These are phyloP conservation scores for Spheniscus mendiculus DNA, from an alignment of 2,113 vertebrate species.

Conservation along the genomic window DNA sequence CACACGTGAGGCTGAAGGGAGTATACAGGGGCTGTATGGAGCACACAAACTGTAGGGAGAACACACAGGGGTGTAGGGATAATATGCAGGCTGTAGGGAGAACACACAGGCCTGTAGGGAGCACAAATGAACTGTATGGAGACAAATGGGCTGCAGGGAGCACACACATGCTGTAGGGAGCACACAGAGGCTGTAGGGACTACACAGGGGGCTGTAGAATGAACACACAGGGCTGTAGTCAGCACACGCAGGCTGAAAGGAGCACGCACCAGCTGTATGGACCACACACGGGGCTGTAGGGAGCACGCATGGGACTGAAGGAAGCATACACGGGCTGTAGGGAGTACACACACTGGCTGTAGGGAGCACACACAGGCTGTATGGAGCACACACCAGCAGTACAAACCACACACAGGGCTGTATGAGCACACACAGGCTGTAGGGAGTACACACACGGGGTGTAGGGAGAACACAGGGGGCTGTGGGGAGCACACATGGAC, in stretches of 20 bases:
- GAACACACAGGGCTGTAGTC: not conserved
- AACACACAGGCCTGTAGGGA: not conserved
- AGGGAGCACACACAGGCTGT: not conserved
- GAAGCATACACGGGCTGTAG: not conserved
- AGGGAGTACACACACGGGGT: fast-evolving
- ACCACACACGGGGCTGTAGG: not conserved
- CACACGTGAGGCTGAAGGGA: not conserved
- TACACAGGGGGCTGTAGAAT: not conserved
- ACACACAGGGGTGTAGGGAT: not conserved
- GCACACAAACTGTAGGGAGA: not conserved
- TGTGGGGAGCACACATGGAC: not conserved
- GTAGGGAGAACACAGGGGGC: not conserved
- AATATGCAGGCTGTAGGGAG: not conserved
- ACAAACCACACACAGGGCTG: not conserved
- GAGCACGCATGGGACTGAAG: not conserved
- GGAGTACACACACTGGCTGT: not conserved
- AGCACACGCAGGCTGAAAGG: not conserved
- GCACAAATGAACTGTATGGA: not conserved
- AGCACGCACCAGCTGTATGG: not conserved
- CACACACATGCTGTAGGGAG: not conserved
- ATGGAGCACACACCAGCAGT: not conserved
- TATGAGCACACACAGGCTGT: not conserved
- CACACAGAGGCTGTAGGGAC: not conserved
- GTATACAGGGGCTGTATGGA: not conserved
- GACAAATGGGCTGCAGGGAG: not conserved